phyloP scores from a whole-genome alignment of 2,113 vertebrate species.

The Sylvia atricapilla region DNA sequence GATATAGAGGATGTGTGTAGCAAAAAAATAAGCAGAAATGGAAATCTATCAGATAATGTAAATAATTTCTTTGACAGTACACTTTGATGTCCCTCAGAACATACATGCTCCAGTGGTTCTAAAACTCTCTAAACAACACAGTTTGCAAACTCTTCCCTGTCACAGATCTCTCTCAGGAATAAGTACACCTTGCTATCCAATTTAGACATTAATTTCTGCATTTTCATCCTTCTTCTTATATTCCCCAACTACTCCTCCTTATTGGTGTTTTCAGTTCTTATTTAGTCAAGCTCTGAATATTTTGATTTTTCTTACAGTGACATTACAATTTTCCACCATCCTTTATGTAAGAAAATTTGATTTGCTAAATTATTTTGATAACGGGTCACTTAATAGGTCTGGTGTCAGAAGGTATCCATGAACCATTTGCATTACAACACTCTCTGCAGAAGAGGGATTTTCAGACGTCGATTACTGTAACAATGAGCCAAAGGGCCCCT shows the following conservation, averaged over 20 bases:
- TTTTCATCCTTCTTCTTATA: not conserved
- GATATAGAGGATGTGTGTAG: not conserved
- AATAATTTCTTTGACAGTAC: not conserved
- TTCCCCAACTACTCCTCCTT: not conserved
- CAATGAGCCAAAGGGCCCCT: not conserved
- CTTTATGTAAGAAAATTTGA: not conserved
- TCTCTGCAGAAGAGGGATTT: not conserved
- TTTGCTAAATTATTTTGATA: not conserved
- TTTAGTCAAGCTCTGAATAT: not conserved
- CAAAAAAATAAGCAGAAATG: not conserved
- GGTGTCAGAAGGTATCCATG: not conserved
- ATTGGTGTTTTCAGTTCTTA: not conserved
- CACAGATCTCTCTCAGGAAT: not conserved
- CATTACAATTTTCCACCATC: not conserved
- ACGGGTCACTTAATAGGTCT: not conserved
- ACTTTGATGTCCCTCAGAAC: not conserved
- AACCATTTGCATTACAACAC: not conserved
- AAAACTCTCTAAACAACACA: not conserved
- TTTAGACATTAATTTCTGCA: not conserved
- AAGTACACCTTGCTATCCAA: not conserved
- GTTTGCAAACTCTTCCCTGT: not conserved
- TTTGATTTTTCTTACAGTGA: not conserved
- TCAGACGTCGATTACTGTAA: not conserved
- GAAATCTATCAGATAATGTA: not conserved
- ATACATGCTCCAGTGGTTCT: not conserved